Evolutionary conservation across 2,888 invertebrate genomes (phyloP), one percentile per base, ranked within the genome.

Genomic region (Tipula unca): DNA sequence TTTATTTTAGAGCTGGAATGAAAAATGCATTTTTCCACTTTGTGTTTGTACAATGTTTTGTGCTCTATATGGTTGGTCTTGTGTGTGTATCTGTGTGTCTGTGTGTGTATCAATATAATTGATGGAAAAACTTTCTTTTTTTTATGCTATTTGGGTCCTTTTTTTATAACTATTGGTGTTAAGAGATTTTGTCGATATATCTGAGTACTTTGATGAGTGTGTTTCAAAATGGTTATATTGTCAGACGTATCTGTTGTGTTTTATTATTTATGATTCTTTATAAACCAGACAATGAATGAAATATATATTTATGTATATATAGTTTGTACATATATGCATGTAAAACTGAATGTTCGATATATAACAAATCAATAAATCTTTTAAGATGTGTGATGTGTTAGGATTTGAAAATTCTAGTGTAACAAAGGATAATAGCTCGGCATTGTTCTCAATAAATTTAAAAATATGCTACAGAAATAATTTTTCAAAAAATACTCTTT

Each of bases 361-460:
- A 48, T 82, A 82, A 85, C 25, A 39, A 42, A n/a, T 85, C 84
- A 29, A 48, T 85, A 17, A 85, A 69, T 35, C 20, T 35, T 4
- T 35, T 69, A 35, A 54, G 3, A 69, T 85, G 8, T 20, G 32
- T 4, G 6, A 10, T 35, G 35, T 17, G 20, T 69, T 35, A 5
- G 2, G 54, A 54, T 85, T 35, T 48, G 82, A 54, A n/a, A 20
- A 48, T 6, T 32, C 0, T 32, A 32, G 32, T 32, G 5, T 32
- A 32, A 32, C 6, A 2, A 32, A 32, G 3, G 32, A 32, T 32
- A 32, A 32, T 32, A 32, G n/a, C n/a, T n/a, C n/a, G n/a, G n/a
- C n/a, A n/a, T n/a, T n/a, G n/a, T n/a, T n/a, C n/a, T n/a, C n/a
- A n/a, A n/a, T n/a, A n/a, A n/a, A n/a, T n/a, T n/a, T n/a, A n/a